Percentiles rank a stretch among this genome's conserved stretches.
These are phyloP conservation scores for Ceriagrion tenellum DNA, from an alignment of 2,888 invertebrate species.

Conservation along the genomic window DNA sequence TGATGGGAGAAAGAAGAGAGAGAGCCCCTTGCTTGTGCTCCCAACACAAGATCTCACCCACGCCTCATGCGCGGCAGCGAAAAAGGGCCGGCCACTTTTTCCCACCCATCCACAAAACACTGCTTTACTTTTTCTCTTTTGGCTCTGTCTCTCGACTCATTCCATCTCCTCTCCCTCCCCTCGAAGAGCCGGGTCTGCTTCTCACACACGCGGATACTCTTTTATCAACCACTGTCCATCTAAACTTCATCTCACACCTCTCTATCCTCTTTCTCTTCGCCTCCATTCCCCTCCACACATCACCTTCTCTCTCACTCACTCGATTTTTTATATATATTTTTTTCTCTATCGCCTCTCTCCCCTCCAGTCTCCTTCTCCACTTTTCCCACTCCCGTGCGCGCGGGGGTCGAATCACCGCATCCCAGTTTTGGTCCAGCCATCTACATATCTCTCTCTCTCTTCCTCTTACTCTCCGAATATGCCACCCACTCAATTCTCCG, in stretches of 20 bases:
- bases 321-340: not conserved
- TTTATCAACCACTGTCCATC: conserved; percentile 52
- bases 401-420: not conserved
- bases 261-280: not conserved
- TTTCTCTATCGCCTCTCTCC: not conserved
- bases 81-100: not conserved
- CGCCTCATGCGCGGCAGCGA: not conserved
- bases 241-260: conserved; percentile 54
- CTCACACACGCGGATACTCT: conserved; percentile 13
- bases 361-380: not conserved
- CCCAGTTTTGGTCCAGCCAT: not conserved
- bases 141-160: not conserved
- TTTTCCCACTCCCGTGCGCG: not conserved
- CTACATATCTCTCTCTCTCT: too few relatives aligned
- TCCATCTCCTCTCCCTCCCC: not conserved
- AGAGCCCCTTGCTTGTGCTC: too few relatives aligned
- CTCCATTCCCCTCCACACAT: not conserved
- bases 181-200: not conserved
- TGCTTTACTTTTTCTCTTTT: too few relatives aligned
- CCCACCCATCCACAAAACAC: too few relatives aligned
- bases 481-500: too few relatives aligned
- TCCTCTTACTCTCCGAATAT: too few relatives aligned
- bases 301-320: not conserved
- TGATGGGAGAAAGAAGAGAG: too few relatives aligned
- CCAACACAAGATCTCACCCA: not conserved